These are phyloP conservation scores for Cyprinus carpio DNA, from an alignment of 2,113 vertebrate species.

Conservation along the genomic window DNA sequence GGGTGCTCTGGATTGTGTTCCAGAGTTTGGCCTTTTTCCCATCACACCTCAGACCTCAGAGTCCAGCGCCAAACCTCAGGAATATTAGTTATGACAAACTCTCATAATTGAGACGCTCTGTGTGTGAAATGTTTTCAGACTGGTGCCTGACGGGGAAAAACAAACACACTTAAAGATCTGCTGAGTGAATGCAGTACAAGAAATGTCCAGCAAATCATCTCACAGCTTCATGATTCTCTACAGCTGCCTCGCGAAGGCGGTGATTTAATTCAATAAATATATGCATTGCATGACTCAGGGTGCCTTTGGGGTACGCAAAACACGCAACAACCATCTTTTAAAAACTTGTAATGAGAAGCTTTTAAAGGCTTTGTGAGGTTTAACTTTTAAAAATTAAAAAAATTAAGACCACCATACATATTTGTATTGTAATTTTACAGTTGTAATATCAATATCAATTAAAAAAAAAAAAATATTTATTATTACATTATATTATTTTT, in stretches of 20 bases:
- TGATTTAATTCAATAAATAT: no score
- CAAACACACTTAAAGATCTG: not conserved
- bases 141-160: not conserved
- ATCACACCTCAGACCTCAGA: not conserved
- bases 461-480: no score
- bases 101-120: not conserved
- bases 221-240: not conserved
- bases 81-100: slow-evolving; percentile 26
- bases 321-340: no score
- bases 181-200: no score
- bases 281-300: no score
- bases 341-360: no score
- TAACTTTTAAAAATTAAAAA: not conserved
- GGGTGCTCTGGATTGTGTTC: slow-evolving; percentile 30
- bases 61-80: slow-evolving; percentile 8
- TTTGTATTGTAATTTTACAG: not conserved
- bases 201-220: not conserved
- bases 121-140: not conserved
- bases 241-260: not conserved
- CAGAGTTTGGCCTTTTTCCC: not conserved
- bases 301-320: no score
- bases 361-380: not conserved
- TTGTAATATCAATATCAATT: not conserved
- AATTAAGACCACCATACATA: not conserved
- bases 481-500: no score